A percentile compares a stretch with the other conserved stretches of the same genome.
phyloP scores from a whole-genome alignment of 2,113 vertebrate species.

The Chionomys nivalis region DNA sequence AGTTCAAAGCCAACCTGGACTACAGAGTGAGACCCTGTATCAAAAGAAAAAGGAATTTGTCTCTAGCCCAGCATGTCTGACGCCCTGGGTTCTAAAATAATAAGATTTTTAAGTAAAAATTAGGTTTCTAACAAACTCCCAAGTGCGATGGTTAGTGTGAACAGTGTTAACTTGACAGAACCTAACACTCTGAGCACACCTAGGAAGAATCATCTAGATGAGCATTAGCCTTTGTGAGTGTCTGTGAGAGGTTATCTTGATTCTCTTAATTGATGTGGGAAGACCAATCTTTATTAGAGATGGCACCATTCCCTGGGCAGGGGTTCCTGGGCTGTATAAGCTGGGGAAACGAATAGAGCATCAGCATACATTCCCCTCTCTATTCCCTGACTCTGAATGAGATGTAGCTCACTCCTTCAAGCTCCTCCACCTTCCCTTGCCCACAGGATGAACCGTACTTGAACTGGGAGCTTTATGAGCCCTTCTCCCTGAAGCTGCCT shows the following conservation, averaged over 20 bases:
- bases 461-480: not conserved
- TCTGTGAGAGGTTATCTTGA: not conserved
- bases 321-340: not conserved
- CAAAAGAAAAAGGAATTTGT: not conserved
- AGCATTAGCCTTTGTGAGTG: not conserved
- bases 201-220: too few species aligned
- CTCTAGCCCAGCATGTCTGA: not conserved
- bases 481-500: not conserved
- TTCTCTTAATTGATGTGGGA: not conserved
- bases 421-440: too few species aligned
- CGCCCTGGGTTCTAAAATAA: not conserved
- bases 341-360: not conserved
- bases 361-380: not conserved
- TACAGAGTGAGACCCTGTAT: not conserved
- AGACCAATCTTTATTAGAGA: not conserved
- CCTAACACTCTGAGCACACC: not conserved
- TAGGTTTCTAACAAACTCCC: not conserved
- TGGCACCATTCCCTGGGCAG: not conserved
- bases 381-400: not conserved
- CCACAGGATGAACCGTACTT: not conserved
- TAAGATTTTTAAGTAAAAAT: not conserved
- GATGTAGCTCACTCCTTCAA: not conserved
- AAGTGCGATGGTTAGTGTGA: not conserved
- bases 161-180: not conserved
- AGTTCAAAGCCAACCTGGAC: not conserved